Percentiles rank a stretch among this genome's conserved stretches.
These are phyloP conservation scores for Ochotona princeps DNA, from an alignment of 2,113 vertebrate genomes.

Conservation along the genomic window DNA sequence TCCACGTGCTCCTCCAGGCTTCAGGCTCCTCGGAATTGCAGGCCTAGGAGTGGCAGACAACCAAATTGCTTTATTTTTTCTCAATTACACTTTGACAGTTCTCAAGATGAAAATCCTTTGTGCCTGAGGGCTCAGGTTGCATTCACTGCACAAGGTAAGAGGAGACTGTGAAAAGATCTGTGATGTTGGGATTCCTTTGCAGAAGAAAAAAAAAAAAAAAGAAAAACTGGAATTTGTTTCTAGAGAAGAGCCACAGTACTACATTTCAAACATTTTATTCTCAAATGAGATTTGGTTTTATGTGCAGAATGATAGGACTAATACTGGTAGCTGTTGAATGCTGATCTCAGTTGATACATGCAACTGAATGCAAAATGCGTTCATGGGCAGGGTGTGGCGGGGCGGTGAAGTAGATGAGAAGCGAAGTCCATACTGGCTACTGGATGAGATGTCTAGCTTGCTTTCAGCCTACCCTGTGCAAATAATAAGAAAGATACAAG, in stretches of 20 bases:
- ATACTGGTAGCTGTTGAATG: background rate
- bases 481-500: too few species aligned
- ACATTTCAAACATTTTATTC: background rate
- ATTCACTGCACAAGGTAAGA: background rate
- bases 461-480: background rate
- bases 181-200: background rate
- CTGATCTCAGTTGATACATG: background rate
- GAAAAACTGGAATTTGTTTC: background rate
- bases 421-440: background rate
- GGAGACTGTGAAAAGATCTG: background rate
- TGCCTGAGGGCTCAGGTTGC: too few species aligned
- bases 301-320: background rate
- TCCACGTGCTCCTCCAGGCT: background rate
- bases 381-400: too few species aligned
- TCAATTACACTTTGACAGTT: background rate
- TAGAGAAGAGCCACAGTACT: background rate
- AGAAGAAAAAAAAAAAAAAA: background rate
- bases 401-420: background rate
- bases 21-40: background rate
- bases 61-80: background rate
- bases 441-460: background rate
- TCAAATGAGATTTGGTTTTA: background rate
- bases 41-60: background rate
- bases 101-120: background rate
- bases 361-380: background rate